These are phyloP conservation scores for Saccopteryx leptura DNA, from an alignment of 2,113 vertebrate genomes.

Conservation along the genomic window DNA sequence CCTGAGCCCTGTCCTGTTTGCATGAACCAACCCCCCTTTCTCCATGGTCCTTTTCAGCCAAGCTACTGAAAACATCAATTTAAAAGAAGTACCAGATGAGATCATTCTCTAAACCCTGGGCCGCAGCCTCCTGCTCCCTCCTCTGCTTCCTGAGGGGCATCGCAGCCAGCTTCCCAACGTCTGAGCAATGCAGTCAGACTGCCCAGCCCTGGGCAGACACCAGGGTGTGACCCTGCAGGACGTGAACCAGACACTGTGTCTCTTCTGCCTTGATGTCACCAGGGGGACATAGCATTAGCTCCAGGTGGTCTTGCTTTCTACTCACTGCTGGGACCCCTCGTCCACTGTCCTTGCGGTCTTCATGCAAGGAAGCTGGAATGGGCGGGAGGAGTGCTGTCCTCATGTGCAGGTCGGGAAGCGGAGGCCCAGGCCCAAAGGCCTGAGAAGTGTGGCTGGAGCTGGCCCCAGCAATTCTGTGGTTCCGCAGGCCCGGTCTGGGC, in stretches of 20 bases:
- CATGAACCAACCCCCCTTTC: background rate
- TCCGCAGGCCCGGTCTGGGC: background rate
- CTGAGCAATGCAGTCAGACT: background rate
- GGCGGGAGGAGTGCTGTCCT: background rate
- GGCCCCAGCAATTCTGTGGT: background rate
- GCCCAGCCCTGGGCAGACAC: background rate
- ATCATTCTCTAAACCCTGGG: slow-evolving; percentile 50
- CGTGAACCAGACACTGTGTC: background rate
- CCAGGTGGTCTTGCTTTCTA: background rate
- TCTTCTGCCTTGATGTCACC: background rate
- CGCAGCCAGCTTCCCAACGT: background rate
- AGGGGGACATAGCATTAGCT: no score
- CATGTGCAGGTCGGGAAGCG: background rate
- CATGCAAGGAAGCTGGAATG: background rate
- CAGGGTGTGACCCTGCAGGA: background rate
- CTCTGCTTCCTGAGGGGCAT: background rate
- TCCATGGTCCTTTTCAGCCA: background rate
- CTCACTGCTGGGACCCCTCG: background rate
- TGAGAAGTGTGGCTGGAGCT: no score
- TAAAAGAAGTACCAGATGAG: slow-evolving; percentile 54
- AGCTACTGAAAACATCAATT: background rate
- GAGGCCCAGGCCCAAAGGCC: background rate
- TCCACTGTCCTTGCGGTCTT: background rate
- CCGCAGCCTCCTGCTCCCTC: background rate
- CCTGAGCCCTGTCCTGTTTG: background rate